Percentiles rank a stretch among this genome's conserved stretches.
phyloP scores from a whole-genome alignment of 2,888 invertebrate species.

The Leptopterna dolabrata region DNA sequence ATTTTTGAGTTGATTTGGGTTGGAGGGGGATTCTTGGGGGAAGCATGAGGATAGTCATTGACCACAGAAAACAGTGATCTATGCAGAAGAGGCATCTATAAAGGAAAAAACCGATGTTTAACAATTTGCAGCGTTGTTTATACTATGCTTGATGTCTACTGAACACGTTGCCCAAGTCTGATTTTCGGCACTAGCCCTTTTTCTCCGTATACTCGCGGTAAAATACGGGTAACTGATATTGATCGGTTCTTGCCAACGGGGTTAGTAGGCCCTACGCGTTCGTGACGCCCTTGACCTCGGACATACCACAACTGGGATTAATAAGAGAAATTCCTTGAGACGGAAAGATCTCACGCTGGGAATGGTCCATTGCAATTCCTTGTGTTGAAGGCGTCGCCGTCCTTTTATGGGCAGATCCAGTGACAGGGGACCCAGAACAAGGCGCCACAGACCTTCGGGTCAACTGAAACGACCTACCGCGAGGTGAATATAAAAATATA shows the following conservation, averaged over 20 bases:
- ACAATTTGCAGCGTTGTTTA: too few relatives aligned
- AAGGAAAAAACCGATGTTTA: too few relatives aligned
- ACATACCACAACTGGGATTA: conserved; percentile 20
- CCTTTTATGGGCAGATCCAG: not conserved
- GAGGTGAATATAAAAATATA: not conserved
- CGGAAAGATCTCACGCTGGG: not conserved
- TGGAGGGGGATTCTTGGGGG: too few relatives aligned
- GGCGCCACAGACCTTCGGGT: not conserved
- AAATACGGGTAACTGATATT: not conserved
- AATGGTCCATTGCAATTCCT: not conserved
- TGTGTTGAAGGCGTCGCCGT: not conserved
- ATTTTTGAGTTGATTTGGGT: too few relatives aligned
- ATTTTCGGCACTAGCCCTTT: too few relatives aligned
- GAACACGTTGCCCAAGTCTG: too few relatives aligned
- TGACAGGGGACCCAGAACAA: not conserved
- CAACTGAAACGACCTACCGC: not conserved
- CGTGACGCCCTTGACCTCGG: not conserved
- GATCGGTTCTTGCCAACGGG: not conserved
- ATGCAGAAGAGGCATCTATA: too few relatives aligned
- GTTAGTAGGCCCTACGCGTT: conserved; percentile 18
- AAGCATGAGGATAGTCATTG: too few relatives aligned
- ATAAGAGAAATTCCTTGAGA: not conserved
- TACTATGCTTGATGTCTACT: too few relatives aligned
- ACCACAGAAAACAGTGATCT: too few relatives aligned
- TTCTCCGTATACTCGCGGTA: not conserved